Evolutionary conservation across 1,140 invertebrate species (phyloP).

Genomic region (Tetramorium simillimum): DNA sequence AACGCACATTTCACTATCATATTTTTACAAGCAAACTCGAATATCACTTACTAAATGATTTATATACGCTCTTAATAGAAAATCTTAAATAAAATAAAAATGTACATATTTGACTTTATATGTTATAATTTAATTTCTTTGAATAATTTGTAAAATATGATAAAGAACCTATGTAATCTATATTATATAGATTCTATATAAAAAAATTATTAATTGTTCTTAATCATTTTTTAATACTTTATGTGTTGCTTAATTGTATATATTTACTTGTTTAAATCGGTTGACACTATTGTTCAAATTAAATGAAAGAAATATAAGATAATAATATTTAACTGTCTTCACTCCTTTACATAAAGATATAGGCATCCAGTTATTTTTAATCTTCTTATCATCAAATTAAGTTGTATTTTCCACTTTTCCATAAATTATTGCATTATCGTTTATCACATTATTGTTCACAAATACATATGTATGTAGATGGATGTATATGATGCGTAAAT

Average conservation of each 20-base stretch:
- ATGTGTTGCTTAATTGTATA: background rate
- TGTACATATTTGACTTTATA: background rate
- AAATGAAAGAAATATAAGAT: too few relatives aligned
- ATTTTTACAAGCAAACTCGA: background rate
- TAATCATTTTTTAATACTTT: background rate
- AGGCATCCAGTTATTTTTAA: too few relatives aligned
- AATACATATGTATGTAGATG: background rate
- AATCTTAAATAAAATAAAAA: background rate
- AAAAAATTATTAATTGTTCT: background rate
- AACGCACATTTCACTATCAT: background rate
- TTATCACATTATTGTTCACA: background rate
- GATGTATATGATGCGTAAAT: background rate
- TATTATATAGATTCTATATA: background rate
- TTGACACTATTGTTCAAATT: too few relatives aligned
- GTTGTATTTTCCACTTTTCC: background rate
- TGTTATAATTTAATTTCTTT: background rate
- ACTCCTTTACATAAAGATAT: too few relatives aligned
- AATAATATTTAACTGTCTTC: too few relatives aligned
- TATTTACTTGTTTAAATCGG: background rate
- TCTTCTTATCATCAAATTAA: background rate
- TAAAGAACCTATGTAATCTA: conserved; percentile 1
- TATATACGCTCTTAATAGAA: background rate
- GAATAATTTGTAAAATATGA: background rate
- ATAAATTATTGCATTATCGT: background rate
- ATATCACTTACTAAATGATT: background rate